Evolutionary conservation across 2,888 invertebrate genomes (phyloP), one percentile per base, ranked within the genome.

Genomic region (Andrena chrysosceles): DNA sequence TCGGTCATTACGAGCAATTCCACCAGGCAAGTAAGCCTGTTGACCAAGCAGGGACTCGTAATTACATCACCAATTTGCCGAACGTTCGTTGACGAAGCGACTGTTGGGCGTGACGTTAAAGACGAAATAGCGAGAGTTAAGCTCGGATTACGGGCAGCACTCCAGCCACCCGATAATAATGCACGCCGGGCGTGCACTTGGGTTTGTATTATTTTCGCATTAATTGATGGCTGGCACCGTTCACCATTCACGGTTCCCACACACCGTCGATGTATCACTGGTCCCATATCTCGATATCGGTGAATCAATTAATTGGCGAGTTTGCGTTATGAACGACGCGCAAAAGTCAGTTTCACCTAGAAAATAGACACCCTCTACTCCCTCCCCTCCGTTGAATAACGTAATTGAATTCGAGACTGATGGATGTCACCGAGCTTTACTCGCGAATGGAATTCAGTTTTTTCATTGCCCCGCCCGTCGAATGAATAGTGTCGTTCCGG

Each of bases 51-150:
- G 75, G 67, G 84, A 71, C 33, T 77, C 77, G 85, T 88, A 88
- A 88, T 86, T 88, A 82, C 81, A 83, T 88, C 82, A 76, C 75
- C 82, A 85, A 88, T 88, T 88, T 87, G 80, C 81, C 70, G 77
- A 74, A 75, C 79, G 77, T 77, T 80, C 77, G 84, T 84, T 74
- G 86, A 77, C 85, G 74, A 75, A 56, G 70, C 74, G 77, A 77
- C 76, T 74, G 71, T 77, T 70, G 83, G 70, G 64, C 76, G 77
- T 78, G 76, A 84, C 77, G 72, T 87, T 87, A 87, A 87, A 87
- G 84, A 75, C 67, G 78, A 81, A 64, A 79, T 63, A 33, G 68
- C 72, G 49, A 52, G 79, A 81, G 68, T 79, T 64, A 73, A 73
- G 68, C 73, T 31, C 20, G 68, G 63, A 81, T 79, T 79, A 81